Evolutionary conservation across 2,888 invertebrate species (phyloP).

Genomic region (Drosophila fungiperda): DNA sequence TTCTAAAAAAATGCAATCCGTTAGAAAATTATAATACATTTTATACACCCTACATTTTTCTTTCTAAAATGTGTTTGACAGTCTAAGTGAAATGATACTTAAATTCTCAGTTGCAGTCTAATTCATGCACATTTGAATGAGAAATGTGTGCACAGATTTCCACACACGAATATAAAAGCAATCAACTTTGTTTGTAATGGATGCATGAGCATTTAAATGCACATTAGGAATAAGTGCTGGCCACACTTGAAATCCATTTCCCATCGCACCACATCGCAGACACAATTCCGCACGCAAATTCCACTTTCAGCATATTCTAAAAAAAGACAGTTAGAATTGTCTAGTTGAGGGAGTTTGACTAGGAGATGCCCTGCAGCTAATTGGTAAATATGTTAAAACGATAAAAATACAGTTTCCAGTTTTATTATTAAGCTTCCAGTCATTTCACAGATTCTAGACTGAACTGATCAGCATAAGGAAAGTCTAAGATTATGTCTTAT

Average conservation of each 20-base stretch:
- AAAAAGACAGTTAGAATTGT: background rate
- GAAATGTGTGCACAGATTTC: background rate
- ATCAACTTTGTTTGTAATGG: background rate
- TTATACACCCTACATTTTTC: background rate
- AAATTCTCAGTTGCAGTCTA: background rate
- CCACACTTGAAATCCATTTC: conserved; percentile 67
- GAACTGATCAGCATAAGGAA: too few relatives aligned
- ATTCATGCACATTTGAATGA: background rate
- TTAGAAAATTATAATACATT: background rate
- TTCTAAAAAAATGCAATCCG: background rate
- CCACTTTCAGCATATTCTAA: background rate
- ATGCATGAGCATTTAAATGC: conserved; percentile 32
- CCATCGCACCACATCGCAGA: conserved; percentile 24
- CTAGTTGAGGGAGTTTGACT: background rate
- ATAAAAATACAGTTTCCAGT: background rate
- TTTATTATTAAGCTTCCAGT: background rate
- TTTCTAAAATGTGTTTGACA: background rate
- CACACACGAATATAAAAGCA: background rate
- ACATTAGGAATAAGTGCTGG: conserved; percentile 26
- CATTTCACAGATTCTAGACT: background rate
- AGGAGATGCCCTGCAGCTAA: background rate
- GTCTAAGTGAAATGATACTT: background rate
- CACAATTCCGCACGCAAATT: background rate
- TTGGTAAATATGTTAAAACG: background rate
- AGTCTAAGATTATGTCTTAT: too few relatives aligned